A percentile compares a stretch with the other conserved stretches of the same genome.
phyloP scores from a whole-genome alignment of 2,888 invertebrate genomes.

The Villa cingulata region DNA sequence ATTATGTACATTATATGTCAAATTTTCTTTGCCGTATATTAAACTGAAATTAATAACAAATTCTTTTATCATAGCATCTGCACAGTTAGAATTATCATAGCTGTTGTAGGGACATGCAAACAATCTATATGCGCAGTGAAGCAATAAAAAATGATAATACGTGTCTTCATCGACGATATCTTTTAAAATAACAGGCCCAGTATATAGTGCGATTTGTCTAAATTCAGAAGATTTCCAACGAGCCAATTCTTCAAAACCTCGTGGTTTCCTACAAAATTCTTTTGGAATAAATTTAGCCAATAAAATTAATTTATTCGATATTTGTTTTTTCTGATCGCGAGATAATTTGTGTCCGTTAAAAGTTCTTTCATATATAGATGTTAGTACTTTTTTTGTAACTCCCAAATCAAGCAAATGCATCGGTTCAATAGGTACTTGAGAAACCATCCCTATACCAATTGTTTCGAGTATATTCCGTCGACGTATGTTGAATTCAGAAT shows the following conservation, averaged over 20 bases:
- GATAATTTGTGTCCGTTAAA: too few species aligned
- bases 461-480: too few species aligned
- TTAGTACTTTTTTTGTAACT: too few species aligned
- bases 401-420: too few species aligned
- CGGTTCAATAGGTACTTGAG: too few species aligned
- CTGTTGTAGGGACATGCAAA: constrained; percentile 3
- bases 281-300: constrained; percentile 4
- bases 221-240: constrained; percentile 13
- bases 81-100: constrained; percentile 6
- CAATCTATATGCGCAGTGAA: constrained; percentile 6
- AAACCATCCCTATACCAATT: too few species aligned
- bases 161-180: constrained; percentile 11
- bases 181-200: constrained; percentile 13
- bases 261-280: constrained; percentile 12
- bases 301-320: too few species aligned
- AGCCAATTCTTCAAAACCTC: constrained; percentile 11
- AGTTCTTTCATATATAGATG: too few species aligned
- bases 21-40: background rate
- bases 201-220: constrained; percentile 10
- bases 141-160: constrained; percentile 9
- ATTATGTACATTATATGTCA: background rate
- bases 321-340: too few species aligned
- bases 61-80: constrained; percentile 8
- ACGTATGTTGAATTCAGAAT: too few species aligned
- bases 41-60: constrained; percentile 9